Percentiles rank a stretch among this genome's conserved stretches.
Evolutionary conservation across 2,888 invertebrate species (phyloP).

Genomic region (Andrena fulva): DNA sequence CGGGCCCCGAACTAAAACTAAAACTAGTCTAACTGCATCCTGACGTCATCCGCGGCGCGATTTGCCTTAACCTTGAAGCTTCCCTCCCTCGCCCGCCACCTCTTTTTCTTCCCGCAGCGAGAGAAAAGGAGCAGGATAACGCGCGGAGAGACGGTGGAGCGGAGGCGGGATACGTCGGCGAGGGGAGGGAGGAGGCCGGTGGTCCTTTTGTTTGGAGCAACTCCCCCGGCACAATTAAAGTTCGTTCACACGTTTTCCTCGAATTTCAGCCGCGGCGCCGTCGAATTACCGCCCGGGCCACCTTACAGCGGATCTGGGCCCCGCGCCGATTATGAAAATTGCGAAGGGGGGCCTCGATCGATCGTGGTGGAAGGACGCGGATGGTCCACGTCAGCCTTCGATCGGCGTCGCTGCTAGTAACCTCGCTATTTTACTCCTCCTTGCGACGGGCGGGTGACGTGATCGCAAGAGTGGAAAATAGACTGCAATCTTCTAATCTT

Average conservation of each 20-base stretch:
- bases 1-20: conserved; percentile 80
- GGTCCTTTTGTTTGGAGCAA: conserved; percentile 72
- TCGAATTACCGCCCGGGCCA: conserved; percentile 24
- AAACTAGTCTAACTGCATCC: conserved; percentile 84
- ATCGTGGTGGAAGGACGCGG: not conserved
- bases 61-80: conserved; percentile 82
- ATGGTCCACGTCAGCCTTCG: not conserved
- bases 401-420: not conserved
- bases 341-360: conserved; percentile 18
- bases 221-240: conserved; percentile 73
- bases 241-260: conserved; percentile 75
- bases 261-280: conserved; percentile 63
- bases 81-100: conserved; percentile 56
- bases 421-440: not conserved
- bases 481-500: not conserved
- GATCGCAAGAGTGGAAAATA: not conserved
- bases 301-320: not conserved
- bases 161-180: conserved; percentile 38
- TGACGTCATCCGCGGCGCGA: conserved; percentile 82
- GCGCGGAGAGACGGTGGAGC: conserved; percentile 41
- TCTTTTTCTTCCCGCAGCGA: conserved; percentile 61
- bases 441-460: not conserved
- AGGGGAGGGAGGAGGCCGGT: conserved; percentile 23
- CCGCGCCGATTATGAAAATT: conserved; percentile 24
- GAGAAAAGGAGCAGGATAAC: conserved; percentile 62